Base-by-base conservation (phyloP, 2,797 vertebrate species). In the Acrocephalus scirpaceus region DNA sequence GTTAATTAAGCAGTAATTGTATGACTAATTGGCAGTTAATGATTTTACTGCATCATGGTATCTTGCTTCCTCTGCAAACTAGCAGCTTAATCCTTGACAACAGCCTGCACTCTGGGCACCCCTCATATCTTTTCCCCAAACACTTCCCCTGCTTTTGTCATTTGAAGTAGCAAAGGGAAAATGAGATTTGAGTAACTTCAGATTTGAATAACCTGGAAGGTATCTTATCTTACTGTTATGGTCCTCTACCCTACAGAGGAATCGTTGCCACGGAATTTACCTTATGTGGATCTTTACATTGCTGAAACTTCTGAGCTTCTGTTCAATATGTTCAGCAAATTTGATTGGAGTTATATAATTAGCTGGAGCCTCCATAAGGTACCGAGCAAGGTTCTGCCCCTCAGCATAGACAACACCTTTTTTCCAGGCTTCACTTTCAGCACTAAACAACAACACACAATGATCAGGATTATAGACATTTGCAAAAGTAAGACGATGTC, bases 361-460 rank as follows among this genome's bases (percentile, higher is more conserved):
- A 95, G 99, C 99, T 50, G 99, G 99, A 38, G 98, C 98, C 95
- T 99, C 99, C 99, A 99, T 99, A 70, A 99, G 97, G 20, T 98
- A 97, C 30, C 99, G 98, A 40, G 99, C 99, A 5, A 99, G 95
- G 92, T 99, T 99, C 96, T 99, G 99, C 22, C 99, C 99, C 50
- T 99, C 98, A 47, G 98, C 99, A 3, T 99, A 99, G 74, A 81
- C 30, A 44, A 99, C 89, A 7, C 99, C 99, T 96, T 97, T 99
- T 87, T 98, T 95, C 99, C 99, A 99, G 29, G 98, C 97, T 32
- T 96, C 97, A 22, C 64, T 69, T 82, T 98, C 98, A 34, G 94
- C 96, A 16, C 99, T 99, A 85, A 70, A 83, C 36, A 83, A 53
- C 44, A 96, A 50, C 44, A 87, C 38, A 84, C 11, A 94, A 83